Percentiles rank a stretch among this genome's conserved stretches.
These are phyloP conservation scores for Trypoxylus dichotomus DNA, from an alignment of 1,140 invertebrate species.

Conservation along the genomic window DNA sequence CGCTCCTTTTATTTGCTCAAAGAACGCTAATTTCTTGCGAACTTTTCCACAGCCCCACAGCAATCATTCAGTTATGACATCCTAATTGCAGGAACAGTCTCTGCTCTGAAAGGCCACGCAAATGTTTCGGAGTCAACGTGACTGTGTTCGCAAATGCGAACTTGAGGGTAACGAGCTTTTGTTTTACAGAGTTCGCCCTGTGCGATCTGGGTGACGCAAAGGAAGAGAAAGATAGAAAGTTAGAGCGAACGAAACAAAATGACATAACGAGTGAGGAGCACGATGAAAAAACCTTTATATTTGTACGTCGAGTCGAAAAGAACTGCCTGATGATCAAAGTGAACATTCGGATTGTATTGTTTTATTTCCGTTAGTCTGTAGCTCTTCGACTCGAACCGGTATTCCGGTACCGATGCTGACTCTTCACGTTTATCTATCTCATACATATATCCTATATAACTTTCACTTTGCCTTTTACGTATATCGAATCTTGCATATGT, in stretches of 20 bases:
- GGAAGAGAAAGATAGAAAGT: background rate
- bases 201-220: background rate
- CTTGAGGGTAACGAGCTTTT: slow-evolving; percentile 12
- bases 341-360: slow-evolving; percentile 12
- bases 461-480: background rate
- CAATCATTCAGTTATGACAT: slow-evolving; percentile 1
- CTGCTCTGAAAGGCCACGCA: background rate
- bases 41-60: background rate
- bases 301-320: background rate
- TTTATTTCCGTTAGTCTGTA: background rate
- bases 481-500: background rate
- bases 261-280: background rate
- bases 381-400: background rate
- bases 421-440: background rate
- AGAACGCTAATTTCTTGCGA: background rate
- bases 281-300: slow-evolving; percentile 9
- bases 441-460: background rate
- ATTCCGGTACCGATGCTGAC: background rate
- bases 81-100: background rate
- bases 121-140: background rate
- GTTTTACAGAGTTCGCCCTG: background rate
- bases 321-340: slow-evolving; percentile 10
- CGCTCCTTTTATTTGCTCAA: background rate
- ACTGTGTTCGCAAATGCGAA: slow-evolving; percentile 8
- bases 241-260: background rate